Percentiles rank a stretch among this genome's conserved stretches.
Evolutionary conservation across 2,797 vertebrate species (phyloP).

Genomic region (Luscinia luscinia): DNA sequence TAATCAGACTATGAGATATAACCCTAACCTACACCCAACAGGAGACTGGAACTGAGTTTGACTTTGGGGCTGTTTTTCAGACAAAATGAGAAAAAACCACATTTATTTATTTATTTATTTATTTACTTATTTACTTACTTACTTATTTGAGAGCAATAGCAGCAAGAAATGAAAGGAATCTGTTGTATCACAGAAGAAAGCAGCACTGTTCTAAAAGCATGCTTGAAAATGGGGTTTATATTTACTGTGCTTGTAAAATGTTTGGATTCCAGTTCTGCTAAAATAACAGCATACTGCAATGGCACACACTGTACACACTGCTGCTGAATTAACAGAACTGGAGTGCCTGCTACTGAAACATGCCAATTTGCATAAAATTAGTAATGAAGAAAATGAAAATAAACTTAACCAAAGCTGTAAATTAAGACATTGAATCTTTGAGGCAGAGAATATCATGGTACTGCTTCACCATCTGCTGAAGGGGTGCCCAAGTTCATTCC

Average conservation of each 20-base stretch:
- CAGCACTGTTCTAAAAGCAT: background rate
- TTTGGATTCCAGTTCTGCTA: background rate
- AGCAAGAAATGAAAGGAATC: background rate
- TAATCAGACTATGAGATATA: background rate
- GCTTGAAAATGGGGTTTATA: background rate
- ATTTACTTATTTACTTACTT: background rate
- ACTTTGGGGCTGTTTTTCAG: background rate
- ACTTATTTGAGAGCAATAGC: background rate
- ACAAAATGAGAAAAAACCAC: background rate
- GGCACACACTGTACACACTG: background rate
- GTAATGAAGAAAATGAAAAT: background rate
- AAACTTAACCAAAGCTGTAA: background rate
- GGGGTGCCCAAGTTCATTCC: background rate
- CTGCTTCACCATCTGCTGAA: background rate
- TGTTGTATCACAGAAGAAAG: background rate
- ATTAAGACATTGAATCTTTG: background rate
- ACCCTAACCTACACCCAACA: background rate
- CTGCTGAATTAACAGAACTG: conserved; percentile 5
- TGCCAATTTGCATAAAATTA: conserved; percentile 5
- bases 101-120: background rate
- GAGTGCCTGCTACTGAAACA: background rate
- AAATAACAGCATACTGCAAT: background rate
- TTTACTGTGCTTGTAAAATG: background rate
- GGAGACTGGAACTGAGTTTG: background rate
- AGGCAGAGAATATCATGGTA: background rate